These are phyloP conservation scores for Ferdinandea cuprea DNA, from an alignment of 2,888 invertebrate genomes.

Conservation along the genomic window DNA sequence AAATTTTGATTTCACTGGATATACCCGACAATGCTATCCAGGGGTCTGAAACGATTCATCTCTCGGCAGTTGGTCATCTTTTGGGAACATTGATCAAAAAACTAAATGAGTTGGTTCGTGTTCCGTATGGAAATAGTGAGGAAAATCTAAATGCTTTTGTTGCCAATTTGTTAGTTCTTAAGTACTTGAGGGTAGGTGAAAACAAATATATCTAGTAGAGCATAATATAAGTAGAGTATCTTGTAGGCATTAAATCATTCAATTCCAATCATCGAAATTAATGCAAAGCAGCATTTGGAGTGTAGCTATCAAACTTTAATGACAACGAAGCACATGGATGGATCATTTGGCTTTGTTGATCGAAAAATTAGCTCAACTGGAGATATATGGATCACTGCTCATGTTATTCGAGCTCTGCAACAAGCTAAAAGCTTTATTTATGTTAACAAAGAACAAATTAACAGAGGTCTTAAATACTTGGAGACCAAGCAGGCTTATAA, in stretches of 20 bases:
- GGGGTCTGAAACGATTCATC: conserved; percentile 85
- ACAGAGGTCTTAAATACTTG: not conserved
- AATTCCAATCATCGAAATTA: conserved; percentile 86
- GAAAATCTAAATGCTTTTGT: conserved; percentile 89
- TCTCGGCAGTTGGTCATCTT: conserved; percentile 86
- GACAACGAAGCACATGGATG: conserved; percentile 92
- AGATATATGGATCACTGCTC: conserved; percentile 92
- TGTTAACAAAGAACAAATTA: not conserved
- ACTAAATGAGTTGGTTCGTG: conserved; percentile 85
- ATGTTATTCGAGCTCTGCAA: conserved; percentile 89
- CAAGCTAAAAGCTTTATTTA: not conserved
- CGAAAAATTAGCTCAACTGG: conserved; percentile 83
- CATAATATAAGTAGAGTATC: not conserved
- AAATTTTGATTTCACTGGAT: conserved; percentile 88
- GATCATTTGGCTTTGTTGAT: conserved; percentile 93
- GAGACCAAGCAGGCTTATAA: not conserved
- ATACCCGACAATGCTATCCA: conserved; percentile 88
- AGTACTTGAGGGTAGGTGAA: conserved; percentile 89
- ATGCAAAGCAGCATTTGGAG: conserved; percentile 86
- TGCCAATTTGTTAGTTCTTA: conserved; percentile 89
- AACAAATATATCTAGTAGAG: not conserved
- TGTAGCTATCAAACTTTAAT: conserved; percentile 95
- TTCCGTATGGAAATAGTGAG: conserved; percentile 90
- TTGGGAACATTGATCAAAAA: conserved; percentile 86
- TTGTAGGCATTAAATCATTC: conserved; percentile 84